Percentiles rank a stretch among this genome's conserved stretches.
These are phyloP conservation scores for Stomatorhinus ivindoensis DNA, from an alignment of 2,113 vertebrate species.

Conservation along the genomic window DNA sequence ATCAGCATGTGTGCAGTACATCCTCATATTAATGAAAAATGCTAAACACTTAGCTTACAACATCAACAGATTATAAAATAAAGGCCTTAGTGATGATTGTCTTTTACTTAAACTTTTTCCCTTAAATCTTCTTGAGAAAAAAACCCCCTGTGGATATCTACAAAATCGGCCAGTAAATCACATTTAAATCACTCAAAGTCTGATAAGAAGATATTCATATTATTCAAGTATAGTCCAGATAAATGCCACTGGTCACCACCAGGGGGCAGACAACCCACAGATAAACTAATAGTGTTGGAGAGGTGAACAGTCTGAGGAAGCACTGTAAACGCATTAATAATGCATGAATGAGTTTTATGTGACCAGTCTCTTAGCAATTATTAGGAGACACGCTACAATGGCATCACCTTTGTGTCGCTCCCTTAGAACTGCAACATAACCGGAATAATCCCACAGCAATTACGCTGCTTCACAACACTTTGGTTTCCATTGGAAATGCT, in stretches of 20 bases:
- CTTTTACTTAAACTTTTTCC: background rate
- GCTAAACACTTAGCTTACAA: background rate
- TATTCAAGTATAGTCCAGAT: background rate
- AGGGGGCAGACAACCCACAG: background rate
- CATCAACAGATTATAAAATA: background rate
- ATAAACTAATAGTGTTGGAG: background rate
- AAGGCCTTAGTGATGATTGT: background rate
- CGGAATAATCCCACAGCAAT: background rate
- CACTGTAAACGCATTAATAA: background rate
- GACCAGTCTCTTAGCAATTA: background rate
- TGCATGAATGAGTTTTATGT: constrained; percentile 1
- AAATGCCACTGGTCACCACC: background rate
- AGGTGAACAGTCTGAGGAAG: background rate
- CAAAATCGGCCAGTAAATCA: background rate
- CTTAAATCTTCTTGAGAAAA: background rate
- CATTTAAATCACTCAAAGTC: background rate
- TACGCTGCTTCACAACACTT: background rate
- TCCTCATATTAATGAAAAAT: background rate
- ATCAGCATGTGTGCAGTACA: background rate
- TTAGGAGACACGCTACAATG: background rate
- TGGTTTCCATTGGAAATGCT: background rate
- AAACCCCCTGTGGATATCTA: background rate
- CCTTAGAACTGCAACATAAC: background rate
- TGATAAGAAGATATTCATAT: background rate
- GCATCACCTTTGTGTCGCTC: background rate